These are phyloP conservation scores for Cardinalis cardinalis DNA, from an alignment of 2,113 vertebrate species.

Conservation along the genomic window DNA sequence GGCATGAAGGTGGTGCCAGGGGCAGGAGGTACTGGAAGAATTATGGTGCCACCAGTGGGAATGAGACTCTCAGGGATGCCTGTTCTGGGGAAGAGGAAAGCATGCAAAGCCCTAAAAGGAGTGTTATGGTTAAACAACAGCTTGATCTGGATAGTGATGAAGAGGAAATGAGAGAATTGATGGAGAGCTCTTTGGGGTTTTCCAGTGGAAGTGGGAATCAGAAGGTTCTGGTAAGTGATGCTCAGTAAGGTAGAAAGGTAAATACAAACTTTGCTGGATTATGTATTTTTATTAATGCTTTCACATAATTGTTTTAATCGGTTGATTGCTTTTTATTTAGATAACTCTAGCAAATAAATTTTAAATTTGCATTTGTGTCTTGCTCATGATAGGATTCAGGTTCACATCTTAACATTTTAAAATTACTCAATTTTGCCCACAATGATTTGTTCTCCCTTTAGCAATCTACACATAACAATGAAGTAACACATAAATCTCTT, in stretches of 20 bases:
- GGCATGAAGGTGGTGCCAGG: background rate
- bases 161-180: constrained; percentile 69
- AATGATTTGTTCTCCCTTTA: background rate
- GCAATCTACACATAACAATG: background rate
- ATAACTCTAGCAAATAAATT: background rate
- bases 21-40: constrained; percentile 72
- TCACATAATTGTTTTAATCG: background rate
- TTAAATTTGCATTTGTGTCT: background rate
- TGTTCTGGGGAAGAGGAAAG: background rate
- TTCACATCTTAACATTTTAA: background rate
- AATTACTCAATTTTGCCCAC: background rate
- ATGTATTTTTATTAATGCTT: background rate
- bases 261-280: background rate
- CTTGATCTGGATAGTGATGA: constrained; percentile 73
- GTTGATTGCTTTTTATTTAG: background rate
- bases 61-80: accelerated
- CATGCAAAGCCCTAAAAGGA: background rate
- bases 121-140: background rate
- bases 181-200: constrained; percentile 61
- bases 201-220: background rate
- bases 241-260: background rate
- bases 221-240: background rate
- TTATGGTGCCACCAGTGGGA: accelerated
- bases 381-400: background rate
- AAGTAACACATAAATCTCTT: background rate